Evolutionary conservation across 2,113 vertebrate genomes (phyloP), one percentile per base, ranked within the genome.

Genomic region (Eira barbara): DNA sequence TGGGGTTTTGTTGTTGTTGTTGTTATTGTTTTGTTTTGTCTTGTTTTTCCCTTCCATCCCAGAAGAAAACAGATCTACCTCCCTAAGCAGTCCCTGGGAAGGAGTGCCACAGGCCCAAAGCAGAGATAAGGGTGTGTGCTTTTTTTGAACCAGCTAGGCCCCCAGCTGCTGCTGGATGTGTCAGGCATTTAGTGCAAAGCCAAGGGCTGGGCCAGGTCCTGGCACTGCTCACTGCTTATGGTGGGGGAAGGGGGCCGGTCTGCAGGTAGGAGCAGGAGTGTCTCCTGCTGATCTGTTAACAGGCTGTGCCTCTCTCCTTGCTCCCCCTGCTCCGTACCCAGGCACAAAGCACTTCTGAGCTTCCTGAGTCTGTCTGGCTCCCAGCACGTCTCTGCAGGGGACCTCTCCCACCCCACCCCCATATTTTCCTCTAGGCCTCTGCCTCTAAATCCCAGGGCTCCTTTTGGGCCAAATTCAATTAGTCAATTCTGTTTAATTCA

Each of bases 401-500:
- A 86, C 57, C 45, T 69, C 69, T 71, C 81, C 29, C 3, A 1
- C 23, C 3, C 25, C 74, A 31, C 74, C 5, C 18, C 61, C 25
- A 1, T 45, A 18, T 90, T 67, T 84, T 45, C 78, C 47, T 57
- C 4, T 10, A 25, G 79, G 65, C 18, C 25, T 85, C 29, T 71
- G 42, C 34, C 21, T 63, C 69, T 15, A 49, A 61, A 80, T 36
- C 84, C 67, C 79, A 55, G 92, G 61, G 49, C 29, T 96, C 27
- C 74, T 97, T 86, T 61, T 55, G 82, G 79, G 63, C 74, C 95
- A 94, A 39, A 80, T 87, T 88, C 39, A 63, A 63, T 93, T 83
- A 87, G 83, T 92, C 87, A 84, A 17, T 95, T 97, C 27, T 93
- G 69, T 96, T 96, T 96, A 86, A 94, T 96, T 97, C 94, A 84